Conservation (phyloP, 2,888 invertebrate genomes). For the Criorhina ranunculi region DNA sequence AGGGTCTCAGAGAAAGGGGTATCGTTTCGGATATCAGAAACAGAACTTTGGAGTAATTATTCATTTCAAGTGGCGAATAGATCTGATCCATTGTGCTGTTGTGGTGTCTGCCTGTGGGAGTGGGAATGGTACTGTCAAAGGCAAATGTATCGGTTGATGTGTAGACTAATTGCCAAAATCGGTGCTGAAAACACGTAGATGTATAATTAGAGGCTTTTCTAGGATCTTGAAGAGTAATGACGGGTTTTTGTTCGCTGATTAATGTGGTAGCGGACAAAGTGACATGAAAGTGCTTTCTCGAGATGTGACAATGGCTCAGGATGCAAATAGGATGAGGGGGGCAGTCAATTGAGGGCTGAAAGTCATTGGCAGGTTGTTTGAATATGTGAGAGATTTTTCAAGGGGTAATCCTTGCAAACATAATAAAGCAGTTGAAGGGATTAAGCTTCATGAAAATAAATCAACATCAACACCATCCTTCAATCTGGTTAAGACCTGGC, state of each 20-base stretch:
- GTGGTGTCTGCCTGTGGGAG: not conserved
- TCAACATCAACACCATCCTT: too few relatives aligned
- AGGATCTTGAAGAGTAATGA: conserved; percentile 49
- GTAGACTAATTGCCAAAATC: conserved; percentile 69
- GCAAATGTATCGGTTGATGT: conserved; percentile 31
- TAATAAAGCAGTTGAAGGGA: too few relatives aligned
- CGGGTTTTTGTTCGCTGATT: conserved; percentile 26
- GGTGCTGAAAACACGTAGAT: conserved; percentile 69
- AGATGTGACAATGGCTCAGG: too few relatives aligned
- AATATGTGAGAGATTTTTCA: too few relatives aligned
- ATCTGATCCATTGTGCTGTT: conserved; percentile 28
- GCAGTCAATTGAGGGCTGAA: too few relatives aligned
- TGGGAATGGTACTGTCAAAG: conserved; percentile 14
- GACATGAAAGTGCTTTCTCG: not conserved
- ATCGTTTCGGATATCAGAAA: conserved; percentile 46
- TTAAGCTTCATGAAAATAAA: too few relatives aligned
- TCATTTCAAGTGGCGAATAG: conserved; percentile 51
- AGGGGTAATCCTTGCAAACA: too few relatives aligned
- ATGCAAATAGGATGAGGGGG: too few relatives aligned
- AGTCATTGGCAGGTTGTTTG: too few relatives aligned
- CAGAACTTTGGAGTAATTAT: conserved; percentile 63
- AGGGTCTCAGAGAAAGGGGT: not conserved
- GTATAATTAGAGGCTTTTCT: conserved; percentile 70
- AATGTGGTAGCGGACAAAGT: conserved; percentile 22
- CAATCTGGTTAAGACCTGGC: too few relatives aligned